A percentile compares a stretch with the other conserved stretches of the same genome.
phyloP scores from a whole-genome alignment of 2,113 vertebrate species.

The Thunnus maccoyii region DNA sequence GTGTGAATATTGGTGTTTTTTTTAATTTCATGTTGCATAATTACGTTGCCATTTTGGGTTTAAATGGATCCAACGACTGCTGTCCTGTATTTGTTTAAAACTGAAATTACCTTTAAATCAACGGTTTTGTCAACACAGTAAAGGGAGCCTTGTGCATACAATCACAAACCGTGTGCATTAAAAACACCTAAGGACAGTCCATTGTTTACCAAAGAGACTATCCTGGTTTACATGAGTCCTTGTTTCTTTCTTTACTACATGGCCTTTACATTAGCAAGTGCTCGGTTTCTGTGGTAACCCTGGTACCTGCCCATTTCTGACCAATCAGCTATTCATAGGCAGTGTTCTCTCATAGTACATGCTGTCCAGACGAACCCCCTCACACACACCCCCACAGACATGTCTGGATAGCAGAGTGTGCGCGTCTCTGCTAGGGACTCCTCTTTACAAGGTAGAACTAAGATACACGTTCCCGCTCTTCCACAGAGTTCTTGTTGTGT shows the following conservation, averaged over 20 bases:
- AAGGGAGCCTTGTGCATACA: conserved; percentile 44
- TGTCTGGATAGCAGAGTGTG: conserved; percentile 49
- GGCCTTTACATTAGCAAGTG: conserved; percentile 62
- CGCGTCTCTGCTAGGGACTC: conserved; percentile 41
- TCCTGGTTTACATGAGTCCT: conserved; percentile 71
- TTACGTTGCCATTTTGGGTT: conserved; percentile 42
- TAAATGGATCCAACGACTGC: conserved; percentile 32
- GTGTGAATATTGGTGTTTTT: conserved; percentile 50
- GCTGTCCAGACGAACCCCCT: conserved; percentile 52
- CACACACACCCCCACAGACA: conserved; percentile 40
- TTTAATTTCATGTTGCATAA: conserved; percentile 11
- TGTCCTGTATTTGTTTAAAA: conserved; percentile 33
- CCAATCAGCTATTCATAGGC: conserved; percentile 64
- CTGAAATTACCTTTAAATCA: conserved; percentile 49
- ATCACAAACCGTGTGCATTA: conserved; percentile 46
- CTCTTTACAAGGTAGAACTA: conserved; percentile 74
- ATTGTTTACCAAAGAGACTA: conserved; percentile 77
- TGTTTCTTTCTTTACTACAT: conserved; percentile 55
- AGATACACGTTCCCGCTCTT: conserved; percentile 51
- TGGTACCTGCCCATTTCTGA: conserved; percentile 42
- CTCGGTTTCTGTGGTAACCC: conserved; percentile 53
- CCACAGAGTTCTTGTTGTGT: conserved; percentile 51
- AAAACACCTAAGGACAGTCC: conserved; percentile 58
- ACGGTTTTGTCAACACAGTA: conserved; percentile 23
- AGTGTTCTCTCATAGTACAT: conserved; percentile 58